Evolutionary conservation across 2,888 invertebrate genomes (phyloP).

Genomic region (Uloborus plumipes): DNA sequence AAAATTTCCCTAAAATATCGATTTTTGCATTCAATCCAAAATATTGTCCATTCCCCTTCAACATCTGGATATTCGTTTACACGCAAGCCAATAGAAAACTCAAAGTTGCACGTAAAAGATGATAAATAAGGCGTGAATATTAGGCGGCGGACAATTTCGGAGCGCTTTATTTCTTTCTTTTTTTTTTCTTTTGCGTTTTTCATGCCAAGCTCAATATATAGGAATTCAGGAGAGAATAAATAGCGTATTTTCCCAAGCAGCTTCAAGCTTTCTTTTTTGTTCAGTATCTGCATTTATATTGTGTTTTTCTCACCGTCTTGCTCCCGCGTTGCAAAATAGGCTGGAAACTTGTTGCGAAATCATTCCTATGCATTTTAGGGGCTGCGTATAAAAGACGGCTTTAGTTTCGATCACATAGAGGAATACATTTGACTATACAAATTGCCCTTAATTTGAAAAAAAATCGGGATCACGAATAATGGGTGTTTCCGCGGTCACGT

Average conservation of each 20-base stretch:
- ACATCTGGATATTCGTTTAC: slow-evolving; percentile 12
- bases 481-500: no score
- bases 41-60: slow-evolving; percentile 3
- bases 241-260: slow-evolving; percentile 35
- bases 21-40: slow-evolving; percentile 6
- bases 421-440: no score
- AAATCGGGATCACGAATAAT: no score
- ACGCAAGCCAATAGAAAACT: slow-evolving; percentile 10
- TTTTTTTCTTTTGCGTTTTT: slow-evolving; percentile 1
- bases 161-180: slow-evolving; percentile 20
- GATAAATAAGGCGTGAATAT: slow-evolving; percentile 23
- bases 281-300: slow-evolving; percentile 49
- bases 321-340: slow-evolving; percentile 20
- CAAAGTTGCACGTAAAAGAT: slow-evolving; percentile 16
- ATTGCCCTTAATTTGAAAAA: no score
- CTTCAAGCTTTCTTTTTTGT: slow-evolving; percentile 14
- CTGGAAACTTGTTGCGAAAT: slow-evolving; percentile 35
- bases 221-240: slow-evolving; percentile 30
- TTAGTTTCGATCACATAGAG: no score
- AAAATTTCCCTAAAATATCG: slow-evolving; percentile 8
- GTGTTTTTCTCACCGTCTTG: slow-evolving; percentile 13
- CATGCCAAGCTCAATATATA: not conserved
- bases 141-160: slow-evolving; percentile 23
- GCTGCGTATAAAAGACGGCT: slow-evolving; percentile 4
- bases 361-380: slow-evolving; percentile 25